Base-by-base conservation (phyloP, 2,888 invertebrate genomes). In the Ypsolopha sequella region DNA sequence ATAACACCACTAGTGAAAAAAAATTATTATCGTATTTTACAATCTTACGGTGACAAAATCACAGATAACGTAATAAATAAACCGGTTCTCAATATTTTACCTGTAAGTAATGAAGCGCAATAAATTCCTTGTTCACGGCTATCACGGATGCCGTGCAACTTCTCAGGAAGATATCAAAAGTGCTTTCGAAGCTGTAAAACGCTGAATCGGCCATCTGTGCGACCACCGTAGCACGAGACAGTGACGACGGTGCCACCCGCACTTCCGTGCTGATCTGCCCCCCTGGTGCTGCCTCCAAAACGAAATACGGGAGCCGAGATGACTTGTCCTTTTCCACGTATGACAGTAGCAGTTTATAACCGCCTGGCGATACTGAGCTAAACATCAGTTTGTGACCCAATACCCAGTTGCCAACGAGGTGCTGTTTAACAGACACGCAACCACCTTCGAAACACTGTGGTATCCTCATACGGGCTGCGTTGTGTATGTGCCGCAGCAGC, bases 361-460 rank as follows among this genome's bases (percentile, higher is more conserved):
- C 86, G 8, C 87, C 84, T 1, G 87, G 87, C 6, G 84, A 78
- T 6, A 87, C 85, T 0, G 87, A 82, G 61, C 87, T 87, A 53
- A 86, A 85, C 0, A 80, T 68, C 53, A 86, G 56, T 0, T 77
- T 73, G 58, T 85, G 86, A 0, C 86, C 86, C 41, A 84, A 55
- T 14, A 81, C 63, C 80, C 85, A 82, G 58, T 82, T 82, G 52
- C 59, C 68, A 6, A 52, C 62, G 0, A 76, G 60, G 53, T 63
- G 68, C 55, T 85, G 84, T 56, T 81, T 82, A 6, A 86, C 66
- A 10, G 80, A 78, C 11, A 86, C 66, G 55, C 63, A 65, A 11
- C 72, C 85, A 33, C 87, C 87, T 62, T 87, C 86, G 53, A 87
- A 87, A 58, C 87, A 87, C 60, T 85, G 89, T 36, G 77, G 88